phyloP scores from a whole-genome alignment of 2,797 vertebrate genomes.

The Pteronotus mesoamericanus region DNA sequence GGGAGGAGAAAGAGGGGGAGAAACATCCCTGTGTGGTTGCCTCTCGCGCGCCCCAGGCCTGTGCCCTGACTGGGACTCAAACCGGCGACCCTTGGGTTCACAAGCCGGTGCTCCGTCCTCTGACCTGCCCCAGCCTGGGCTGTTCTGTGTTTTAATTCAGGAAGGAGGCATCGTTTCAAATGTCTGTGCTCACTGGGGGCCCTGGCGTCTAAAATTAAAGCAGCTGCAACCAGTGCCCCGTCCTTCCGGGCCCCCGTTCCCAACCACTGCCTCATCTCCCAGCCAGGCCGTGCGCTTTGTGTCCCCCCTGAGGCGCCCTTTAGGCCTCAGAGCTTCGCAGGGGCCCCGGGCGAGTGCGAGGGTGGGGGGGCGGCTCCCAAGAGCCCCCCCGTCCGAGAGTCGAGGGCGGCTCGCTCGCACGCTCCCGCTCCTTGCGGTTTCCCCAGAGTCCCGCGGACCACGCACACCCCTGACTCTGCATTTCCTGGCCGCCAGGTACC shows the following conservation, averaged over 20 bases:
- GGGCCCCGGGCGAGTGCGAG: background rate
- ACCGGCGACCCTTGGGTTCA: too few relatives aligned
- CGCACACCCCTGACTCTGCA: background rate
- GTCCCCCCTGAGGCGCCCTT: background rate
- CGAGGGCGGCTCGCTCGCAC: background rate
- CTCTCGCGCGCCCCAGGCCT: too few relatives aligned
- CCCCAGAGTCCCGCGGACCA: background rate
- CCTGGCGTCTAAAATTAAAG: background rate
- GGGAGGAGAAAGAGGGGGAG: too few relatives aligned
- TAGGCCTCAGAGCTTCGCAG: background rate
- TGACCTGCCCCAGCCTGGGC: too few relatives aligned
- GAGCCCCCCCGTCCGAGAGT: rapidly evolving
- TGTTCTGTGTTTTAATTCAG: background rate
- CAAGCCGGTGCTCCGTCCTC: too few relatives aligned
- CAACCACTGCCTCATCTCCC: background rate
- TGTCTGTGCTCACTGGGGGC: background rate
- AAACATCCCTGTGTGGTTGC: too few relatives aligned
- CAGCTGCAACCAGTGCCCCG: rapidly evolving
- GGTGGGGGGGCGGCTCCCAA: background rate
- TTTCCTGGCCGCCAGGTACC: slow-evolving; percentile 77
- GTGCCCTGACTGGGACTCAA: too few relatives aligned
- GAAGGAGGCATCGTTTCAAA: background rate
- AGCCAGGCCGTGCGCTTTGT: background rate
- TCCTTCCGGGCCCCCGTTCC: background rate
- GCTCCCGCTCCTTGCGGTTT: background rate